phyloP scores from a whole-genome alignment of 2,113 vertebrate species.

The Poecilia latipinna region DNA sequence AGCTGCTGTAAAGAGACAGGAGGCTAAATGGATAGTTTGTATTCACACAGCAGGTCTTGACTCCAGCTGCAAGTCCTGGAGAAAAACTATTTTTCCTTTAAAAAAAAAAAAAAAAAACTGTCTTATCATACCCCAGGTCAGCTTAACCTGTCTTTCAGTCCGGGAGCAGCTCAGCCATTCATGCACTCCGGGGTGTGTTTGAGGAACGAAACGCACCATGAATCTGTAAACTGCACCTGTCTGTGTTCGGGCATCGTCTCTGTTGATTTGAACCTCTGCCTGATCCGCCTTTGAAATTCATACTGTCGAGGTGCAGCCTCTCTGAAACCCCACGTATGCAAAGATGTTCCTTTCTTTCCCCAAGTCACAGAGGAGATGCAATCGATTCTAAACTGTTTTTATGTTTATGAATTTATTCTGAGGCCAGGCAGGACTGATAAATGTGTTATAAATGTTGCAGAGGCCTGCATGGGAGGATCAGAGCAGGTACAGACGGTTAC shows the following conservation, averaged over 20 bases:
- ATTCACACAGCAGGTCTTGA: slow-evolving; percentile 28
- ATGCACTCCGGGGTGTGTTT: slow-evolving; percentile 40
- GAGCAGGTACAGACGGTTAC: slow-evolving; percentile 23
- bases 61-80: background rate
- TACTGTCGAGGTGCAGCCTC: background rate
- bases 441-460: background rate
- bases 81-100: no score
- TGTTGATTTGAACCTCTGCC: background rate
- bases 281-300: slow-evolving; percentile 24
- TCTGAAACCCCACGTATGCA: slow-evolving; percentile 19
- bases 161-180: slow-evolving; percentile 12
- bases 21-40: slow-evolving; percentile 51
- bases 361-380: background rate
- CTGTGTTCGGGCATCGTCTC: slow-evolving; percentile 8
- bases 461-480: background rate
- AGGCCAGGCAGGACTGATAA: background rate
- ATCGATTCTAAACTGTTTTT: slow-evolving; percentile 30
- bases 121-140: slow-evolving; percentile 14
- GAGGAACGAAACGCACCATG: slow-evolving; percentile 40
- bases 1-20: slow-evolving; percentile 20
- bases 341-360: background rate
- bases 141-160: slow-evolving; percentile 20
- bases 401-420: slow-evolving; percentile 21
- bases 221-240: slow-evolving; percentile 52
- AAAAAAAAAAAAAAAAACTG: no score